Conservation (phyloP, 2,888 invertebrate species). For the Iselma pallidipennis region DNA sequence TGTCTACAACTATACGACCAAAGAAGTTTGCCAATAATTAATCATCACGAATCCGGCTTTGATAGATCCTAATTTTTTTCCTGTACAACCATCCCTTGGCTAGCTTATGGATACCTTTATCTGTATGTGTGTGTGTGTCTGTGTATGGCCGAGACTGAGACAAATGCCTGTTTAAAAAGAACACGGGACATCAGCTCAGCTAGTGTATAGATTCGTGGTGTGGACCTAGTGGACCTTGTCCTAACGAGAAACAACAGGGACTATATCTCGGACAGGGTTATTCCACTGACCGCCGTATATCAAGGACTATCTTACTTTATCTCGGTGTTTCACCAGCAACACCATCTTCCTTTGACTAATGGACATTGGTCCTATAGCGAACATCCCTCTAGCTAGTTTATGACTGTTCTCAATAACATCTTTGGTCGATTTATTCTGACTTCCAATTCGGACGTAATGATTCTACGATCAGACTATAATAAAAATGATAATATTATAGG, state of each 20-base stretch:
- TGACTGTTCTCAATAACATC: conserved; percentile 24
- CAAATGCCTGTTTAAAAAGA: background rate
- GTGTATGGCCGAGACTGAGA: too few relatives aligned
- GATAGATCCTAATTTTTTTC: background rate
- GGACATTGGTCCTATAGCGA: conserved; percentile 24
- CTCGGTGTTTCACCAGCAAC: conserved; percentile 26
- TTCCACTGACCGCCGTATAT: conserved; percentile 33
- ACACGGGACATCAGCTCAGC: too few relatives aligned
- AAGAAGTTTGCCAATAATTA: background rate
- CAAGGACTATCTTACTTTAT: conserved; percentile 32
- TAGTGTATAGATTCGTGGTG: background rate
- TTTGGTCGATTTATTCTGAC: conserved; percentile 15
- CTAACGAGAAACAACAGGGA: background rate
- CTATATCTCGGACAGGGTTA: conserved; percentile 10
- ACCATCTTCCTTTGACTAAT: conserved; percentile 37
- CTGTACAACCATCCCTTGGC: background rate
- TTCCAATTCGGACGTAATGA: conserved; percentile 21
- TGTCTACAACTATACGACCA: background rate
- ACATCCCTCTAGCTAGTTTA: conserved; percentile 28
- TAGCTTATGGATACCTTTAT: background rate
- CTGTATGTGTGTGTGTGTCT: background rate
- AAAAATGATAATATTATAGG: conserved; percentile 9
- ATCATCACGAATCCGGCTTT: background rate
- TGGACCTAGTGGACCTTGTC: background rate
- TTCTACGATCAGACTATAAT: conserved; percentile 33